phyloP scores from a whole-genome alignment of 2,797 vertebrate species.

The Xenentodon cancila region DNA sequence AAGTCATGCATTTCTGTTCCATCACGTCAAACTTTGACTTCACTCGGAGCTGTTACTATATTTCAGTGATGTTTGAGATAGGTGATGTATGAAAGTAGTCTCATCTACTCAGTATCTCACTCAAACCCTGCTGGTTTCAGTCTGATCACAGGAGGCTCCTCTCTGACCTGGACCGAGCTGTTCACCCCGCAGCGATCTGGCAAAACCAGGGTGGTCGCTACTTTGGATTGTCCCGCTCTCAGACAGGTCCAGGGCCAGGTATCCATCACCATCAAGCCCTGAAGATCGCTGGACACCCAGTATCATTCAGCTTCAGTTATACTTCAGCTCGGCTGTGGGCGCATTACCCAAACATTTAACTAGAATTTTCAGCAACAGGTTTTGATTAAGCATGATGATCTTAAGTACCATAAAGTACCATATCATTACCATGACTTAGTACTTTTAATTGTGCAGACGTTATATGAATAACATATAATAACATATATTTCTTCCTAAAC shows the following conservation, averaged over 20 bases:
- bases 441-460: too few relatives aligned
- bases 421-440: too few relatives aligned
- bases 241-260: slow-evolving; percentile 67
- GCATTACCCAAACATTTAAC: neutral
- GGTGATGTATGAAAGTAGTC: neutral
- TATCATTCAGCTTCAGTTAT: slow-evolving; percentile 1
- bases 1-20: too few relatives aligned
- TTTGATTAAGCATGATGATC: too few relatives aligned
- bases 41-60: neutral
- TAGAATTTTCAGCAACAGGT: neutral
- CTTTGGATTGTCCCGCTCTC: slow-evolving; percentile 84
- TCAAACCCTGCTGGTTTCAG: slow-evolving; percentile 26
- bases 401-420: too few relatives aligned
- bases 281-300: slow-evolving; percentile 8
- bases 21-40: too few relatives aligned
- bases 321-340: neutral
- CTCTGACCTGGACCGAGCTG: slow-evolving; percentile 66
- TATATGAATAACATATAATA: too few relatives aligned
- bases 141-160: slow-evolving; percentile 54
- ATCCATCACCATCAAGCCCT: slow-evolving; percentile 44
- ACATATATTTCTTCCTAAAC: too few relatives aligned
- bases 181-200: slow-evolving; percentile 79
- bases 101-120: neutral
- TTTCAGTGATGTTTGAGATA: neutral
- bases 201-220: slow-evolving; percentile 83